These are phyloP conservation scores for Argyrosomus japonicus DNA, from an alignment of 2,113 vertebrate genomes.

Conservation along the genomic window DNA sequence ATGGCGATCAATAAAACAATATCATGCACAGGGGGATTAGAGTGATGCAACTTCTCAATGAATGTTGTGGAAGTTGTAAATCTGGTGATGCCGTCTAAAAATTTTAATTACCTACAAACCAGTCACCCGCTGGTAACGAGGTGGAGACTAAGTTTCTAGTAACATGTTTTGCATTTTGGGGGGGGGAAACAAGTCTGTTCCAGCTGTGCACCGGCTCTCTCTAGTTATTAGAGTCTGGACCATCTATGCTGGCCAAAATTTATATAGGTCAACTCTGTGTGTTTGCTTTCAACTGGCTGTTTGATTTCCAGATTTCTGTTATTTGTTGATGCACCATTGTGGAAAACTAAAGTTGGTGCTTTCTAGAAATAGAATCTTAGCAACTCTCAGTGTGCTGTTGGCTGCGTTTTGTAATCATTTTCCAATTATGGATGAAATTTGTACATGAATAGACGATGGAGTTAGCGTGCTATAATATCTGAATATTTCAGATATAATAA, in stretches of 20 bases:
- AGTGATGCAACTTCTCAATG: not conserved
- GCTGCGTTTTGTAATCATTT: constrained; percentile 9
- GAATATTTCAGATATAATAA: not conserved
- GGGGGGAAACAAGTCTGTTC: not conserved
- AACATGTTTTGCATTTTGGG: constrained; percentile 15
- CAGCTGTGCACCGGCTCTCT: not conserved
- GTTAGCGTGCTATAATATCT: not conserved
- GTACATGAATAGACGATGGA: not conserved
- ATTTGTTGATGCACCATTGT: constrained; percentile 4
- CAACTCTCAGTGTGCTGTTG: not conserved
- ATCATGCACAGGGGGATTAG: not conserved
- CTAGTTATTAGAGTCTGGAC: constrained; percentile 27
- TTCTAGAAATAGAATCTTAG: constrained; percentile 6
- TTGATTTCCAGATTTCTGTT: not conserved
- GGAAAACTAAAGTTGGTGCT: not conserved
- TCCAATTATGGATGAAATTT: not conserved
- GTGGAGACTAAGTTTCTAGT: not conserved
- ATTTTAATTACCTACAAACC: not conserved
- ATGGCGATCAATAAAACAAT: constrained; percentile 1
- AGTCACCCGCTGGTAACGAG: not conserved
- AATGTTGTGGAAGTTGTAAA: not conserved
- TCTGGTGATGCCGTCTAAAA: not conserved
- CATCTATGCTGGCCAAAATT: constrained; percentile 30
- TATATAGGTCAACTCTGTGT: constrained; percentile 38
- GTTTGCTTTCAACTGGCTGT: not conserved